A percentile compares a stretch with the other conserved stretches of the same genome.
Conservation (phyloP, 2,797 vertebrate genomes). For the Chaenodraco wilsoni region DNA sequence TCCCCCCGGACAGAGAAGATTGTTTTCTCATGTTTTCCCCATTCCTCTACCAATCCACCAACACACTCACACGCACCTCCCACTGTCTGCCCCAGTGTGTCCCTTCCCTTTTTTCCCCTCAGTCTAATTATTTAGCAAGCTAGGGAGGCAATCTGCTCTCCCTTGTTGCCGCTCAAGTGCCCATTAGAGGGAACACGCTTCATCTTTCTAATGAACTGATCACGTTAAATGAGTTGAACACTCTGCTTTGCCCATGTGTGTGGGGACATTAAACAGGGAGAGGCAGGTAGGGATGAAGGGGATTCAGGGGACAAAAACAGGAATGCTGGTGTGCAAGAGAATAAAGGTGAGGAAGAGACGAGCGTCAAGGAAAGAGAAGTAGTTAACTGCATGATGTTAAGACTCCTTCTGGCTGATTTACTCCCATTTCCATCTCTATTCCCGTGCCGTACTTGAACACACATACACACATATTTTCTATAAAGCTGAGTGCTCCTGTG, state of each 20-base stretch:
- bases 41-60: slow-evolving; percentile 6
- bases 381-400: slow-evolving; percentile 25
- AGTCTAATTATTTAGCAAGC: slow-evolving; percentile 79
- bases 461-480: not conserved
- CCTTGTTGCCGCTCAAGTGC: slow-evolving; percentile 79
- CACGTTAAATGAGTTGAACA: slow-evolving; percentile 76
- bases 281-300: slow-evolving; percentile 29
- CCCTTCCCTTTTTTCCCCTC: slow-evolving; percentile 51
- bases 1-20: slow-evolving; percentile 58
- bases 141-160: slow-evolving; percentile 76
- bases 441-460: slow-evolving; percentile 5
- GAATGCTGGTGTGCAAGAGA: not conserved
- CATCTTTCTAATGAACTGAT: slow-evolving; percentile 84
- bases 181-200: slow-evolving; percentile 76
- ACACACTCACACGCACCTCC: not conserved
- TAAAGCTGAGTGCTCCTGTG: slow-evolving; percentile 3
- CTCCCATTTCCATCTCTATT: slow-evolving; percentile 1
- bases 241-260: slow-evolving; percentile 46
- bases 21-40: slow-evolving; percentile 67
- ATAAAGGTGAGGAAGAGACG: not conserved
- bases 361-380: not conserved
- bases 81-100: slow-evolving; percentile 20
- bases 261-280: not conserved
- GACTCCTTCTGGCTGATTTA: slow-evolving; percentile 22
- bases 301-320: slow-evolving; percentile 54